phyloP scores from a whole-genome alignment of 2,113 vertebrate species.

The Axis porcinus region DNA sequence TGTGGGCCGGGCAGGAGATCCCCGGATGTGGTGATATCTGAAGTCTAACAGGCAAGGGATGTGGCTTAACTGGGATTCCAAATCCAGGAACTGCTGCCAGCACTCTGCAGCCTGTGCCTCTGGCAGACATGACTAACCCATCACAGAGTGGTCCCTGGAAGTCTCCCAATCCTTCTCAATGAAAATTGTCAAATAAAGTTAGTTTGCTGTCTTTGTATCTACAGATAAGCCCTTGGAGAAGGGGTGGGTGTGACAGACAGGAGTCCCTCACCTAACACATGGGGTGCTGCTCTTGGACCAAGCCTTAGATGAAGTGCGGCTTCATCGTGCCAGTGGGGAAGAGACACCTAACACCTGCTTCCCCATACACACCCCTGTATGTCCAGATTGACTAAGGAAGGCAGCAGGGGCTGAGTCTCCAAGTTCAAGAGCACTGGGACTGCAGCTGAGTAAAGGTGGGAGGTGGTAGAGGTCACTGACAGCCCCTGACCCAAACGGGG shows the following conservation, averaged over 20 bases:
- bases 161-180: not conserved
- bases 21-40: not conserved
- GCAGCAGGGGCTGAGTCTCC: not conserved
- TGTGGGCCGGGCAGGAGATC: not conserved
- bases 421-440: not conserved
- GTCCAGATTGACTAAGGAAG: not conserved
- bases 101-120: not conserved
- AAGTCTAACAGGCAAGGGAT: not conserved
- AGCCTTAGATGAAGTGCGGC: not conserved
- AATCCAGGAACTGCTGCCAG: rapidly evolving
- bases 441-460: not conserved
- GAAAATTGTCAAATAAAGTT: not conserved
- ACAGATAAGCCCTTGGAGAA: not conserved
- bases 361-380: too few species aligned
- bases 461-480: not conserved
- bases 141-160: not conserved
- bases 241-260: not conserved
- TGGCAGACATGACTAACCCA: not conserved
- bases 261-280: not conserved
- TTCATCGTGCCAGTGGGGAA: not conserved
- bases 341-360: not conserved
- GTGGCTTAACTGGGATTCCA: not conserved
- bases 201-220: not conserved
- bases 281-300: not conserved
- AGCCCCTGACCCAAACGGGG: not conserved